Base-by-base conservation (phyloP, 2,888 invertebrate species). In the Pollenia angustigena region DNA sequence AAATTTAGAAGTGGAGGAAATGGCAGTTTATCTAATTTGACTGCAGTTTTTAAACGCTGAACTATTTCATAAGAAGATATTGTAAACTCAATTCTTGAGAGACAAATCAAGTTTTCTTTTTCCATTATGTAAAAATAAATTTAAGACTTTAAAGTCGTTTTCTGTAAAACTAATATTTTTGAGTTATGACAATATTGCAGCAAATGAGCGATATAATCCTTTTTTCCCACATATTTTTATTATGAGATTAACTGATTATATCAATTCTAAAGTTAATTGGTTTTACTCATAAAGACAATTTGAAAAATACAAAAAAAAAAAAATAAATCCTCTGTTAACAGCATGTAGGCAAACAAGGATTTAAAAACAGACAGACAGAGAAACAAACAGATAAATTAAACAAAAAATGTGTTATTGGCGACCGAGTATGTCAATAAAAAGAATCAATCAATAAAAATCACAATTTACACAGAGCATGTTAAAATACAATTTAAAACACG, bases 401-500 rank as follows among this genome's bases (percentile, higher is more conserved):
- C 14, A 14, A 23, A 11, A 23, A 8, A 48, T 56, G 18, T 60
- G 11, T 69, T 42, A 42, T 60, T 79, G 18, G 23, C 10, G 32
- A 23, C 48, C 12, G 44, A 32, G 32, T 32, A 32, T 64, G 23
- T 44, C 52, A 42, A 50, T 48, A 66, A 44, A 82, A 32, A 50
- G 7, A 46, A 82, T 62, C 62, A 82, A 82, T 82, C 76, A 82
- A 74, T 81, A 54, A 76, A 82, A 75, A 82, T 82, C 75, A 76
- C 40, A 54, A 32, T 68, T 68, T 23, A 4, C 58, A 23, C 8
- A 14, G n/a, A 32, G 32, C 66, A 68, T 68, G 66, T 68, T 48
- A 50, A 68, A 68, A 68, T 4, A 23, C 58, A 32, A 58, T 58
- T 58, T 58, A 40, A 32, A n/a, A 58, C 58, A 64, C 16, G 9